Base-by-base conservation (phyloP, 2,888 invertebrate genomes). In the Drosophila mulleri region DNA sequence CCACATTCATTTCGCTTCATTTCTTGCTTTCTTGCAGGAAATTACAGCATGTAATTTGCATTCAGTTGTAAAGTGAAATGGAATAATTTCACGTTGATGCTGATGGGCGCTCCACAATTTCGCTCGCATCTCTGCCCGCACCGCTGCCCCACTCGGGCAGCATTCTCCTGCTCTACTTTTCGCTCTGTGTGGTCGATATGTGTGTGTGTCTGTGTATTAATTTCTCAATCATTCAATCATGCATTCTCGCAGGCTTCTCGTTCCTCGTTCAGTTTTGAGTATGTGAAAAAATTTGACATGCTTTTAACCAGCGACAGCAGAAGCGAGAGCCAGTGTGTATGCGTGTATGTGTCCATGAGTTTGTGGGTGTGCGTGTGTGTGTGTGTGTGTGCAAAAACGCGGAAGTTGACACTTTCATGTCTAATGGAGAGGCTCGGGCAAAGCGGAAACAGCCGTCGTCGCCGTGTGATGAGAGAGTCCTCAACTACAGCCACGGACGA, bases 41-140 rank as follows among this genome's bases (percentile, higher is more conserved):
- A 85, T 85, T 85, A 85, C 85, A 85, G 85, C 88, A 88, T 85
- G 85, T 85, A 85, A 85, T 85, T 85, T 85, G 85, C 85, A 85
- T 85, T 88, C 85, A 85, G 88, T 85, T 85, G 85, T 85, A 85
- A 85, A 88, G 88, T 88, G 82, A 88, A 85, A 85, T 85, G 85
- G 88, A 85, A 85, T 85, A 88, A 88, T 85, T 85, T 85, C 83
- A 85, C 86, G 82, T 82, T 75, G 84, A 74, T 66, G 78, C 78
- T 79, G 83, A 78, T 83, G 83, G 81, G 52, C 60, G 52, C 59
- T 48, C 47, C 73, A 67, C 72, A 59, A 50, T 54, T 53, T 53
- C 39, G 18, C 2, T 9, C 18, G 1, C 47, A 48, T 5, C 48
- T 5, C 12, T 23, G 29, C 37, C 18, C 18, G 1, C 47, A 48